A percentile compares a stretch with the other conserved stretches of the same genome.
These are phyloP conservation scores for Gavia stellata DNA, from an alignment of 2,113 vertebrate species.

Conservation along the genomic window DNA sequence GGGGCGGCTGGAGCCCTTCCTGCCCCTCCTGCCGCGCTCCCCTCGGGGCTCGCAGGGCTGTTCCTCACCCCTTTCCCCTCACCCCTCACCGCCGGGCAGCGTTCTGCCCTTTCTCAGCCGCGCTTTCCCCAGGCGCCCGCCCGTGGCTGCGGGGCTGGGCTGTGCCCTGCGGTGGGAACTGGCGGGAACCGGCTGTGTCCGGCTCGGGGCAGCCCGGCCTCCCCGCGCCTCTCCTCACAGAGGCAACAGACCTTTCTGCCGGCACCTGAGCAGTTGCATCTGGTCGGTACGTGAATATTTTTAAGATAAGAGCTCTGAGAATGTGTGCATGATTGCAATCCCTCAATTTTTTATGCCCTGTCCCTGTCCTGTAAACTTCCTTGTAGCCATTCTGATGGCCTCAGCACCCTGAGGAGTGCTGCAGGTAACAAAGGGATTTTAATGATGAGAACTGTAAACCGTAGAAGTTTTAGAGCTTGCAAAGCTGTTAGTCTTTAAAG, in stretches of 20 bases:
- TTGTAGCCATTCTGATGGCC: background rate
- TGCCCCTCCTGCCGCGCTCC: background rate
- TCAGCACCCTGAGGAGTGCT: background rate
- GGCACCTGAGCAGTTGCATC: background rate
- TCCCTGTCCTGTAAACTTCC: background rate
- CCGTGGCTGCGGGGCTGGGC: background rate
- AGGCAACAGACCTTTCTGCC: too few species aligned
- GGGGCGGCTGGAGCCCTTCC: background rate
- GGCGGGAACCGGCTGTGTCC: background rate
- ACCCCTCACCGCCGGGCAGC: background rate
- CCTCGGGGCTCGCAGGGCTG: too few species aligned
- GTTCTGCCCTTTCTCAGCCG: rapidly evolving
- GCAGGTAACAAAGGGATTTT: background rate
- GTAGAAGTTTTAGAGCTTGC: background rate
- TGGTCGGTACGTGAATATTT: too few species aligned
- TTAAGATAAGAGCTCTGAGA: background rate
- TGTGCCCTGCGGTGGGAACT: background rate
- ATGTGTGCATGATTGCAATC: background rate
- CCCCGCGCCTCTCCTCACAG: background rate
- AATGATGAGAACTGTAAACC: background rate
- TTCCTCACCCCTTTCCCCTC: background rate
- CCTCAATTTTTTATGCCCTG: too few species aligned
- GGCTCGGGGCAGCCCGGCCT: too few species aligned
- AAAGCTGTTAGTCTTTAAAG: background rate
- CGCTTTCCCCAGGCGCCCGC: background rate